phyloP scores from a whole-genome alignment of 2,888 invertebrate species.

The Drosophila multiciliata region DNA sequence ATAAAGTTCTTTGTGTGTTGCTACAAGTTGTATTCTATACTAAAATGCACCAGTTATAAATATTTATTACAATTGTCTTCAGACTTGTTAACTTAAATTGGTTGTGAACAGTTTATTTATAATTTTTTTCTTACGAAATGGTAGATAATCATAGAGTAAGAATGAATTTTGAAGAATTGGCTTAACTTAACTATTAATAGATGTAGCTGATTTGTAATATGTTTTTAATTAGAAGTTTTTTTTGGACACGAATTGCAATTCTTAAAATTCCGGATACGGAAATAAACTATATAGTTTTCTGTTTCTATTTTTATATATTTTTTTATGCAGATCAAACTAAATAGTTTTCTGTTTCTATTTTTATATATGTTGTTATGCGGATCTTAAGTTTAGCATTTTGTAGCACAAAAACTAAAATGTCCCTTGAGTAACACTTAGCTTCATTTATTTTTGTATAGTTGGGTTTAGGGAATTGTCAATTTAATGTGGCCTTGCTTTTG shows the following conservation, averaged over 20 bases:
- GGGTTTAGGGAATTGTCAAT: not conserved
- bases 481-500: not conserved
- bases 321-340: not conserved
- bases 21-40: conserved; percentile 5
- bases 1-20: conserved; percentile 22
- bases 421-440: not conserved
- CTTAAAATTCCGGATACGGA: not conserved
- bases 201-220: not conserved
- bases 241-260: not conserved
- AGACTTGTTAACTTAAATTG: conserved; percentile 4
- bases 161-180: not conserved
- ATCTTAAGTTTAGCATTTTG: not conserved
- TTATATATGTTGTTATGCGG: not conserved
- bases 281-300: too few species aligned
- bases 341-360: not conserved
- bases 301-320: not conserved
- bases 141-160: not conserved
- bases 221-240: too few species aligned
- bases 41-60: conserved; percentile 41
- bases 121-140: not conserved
- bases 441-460: not conserved
- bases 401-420: not conserved
- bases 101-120: not conserved
- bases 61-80: conserved; percentile 30
- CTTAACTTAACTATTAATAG: not conserved